Conservation (phyloP, 64 coral and sea anemone species). For the Dendronephthya gigantea region DNA sequence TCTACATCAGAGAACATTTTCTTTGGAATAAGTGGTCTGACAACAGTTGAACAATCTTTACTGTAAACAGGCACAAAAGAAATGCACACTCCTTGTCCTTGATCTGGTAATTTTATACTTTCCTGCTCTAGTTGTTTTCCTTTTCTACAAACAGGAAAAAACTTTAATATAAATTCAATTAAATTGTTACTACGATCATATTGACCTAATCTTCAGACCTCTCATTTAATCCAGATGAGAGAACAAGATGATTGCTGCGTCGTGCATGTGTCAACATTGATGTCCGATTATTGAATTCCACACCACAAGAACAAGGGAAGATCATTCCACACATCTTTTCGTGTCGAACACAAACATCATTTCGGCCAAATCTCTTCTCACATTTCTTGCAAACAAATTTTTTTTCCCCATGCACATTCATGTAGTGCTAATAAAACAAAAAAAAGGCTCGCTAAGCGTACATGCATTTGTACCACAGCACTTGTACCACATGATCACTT, state of each 20-base stretch:
- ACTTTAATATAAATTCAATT: too few relatives aligned
- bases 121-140: too few relatives aligned
- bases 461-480: too few relatives aligned
- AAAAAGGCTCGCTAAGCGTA: too few relatives aligned
- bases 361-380: constrained; percentile 58
- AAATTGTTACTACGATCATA: background rate
- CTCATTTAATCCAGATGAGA: constrained; percentile 21
- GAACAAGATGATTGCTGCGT: constrained; percentile 57
- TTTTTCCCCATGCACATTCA: constrained; percentile 97
- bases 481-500: too few relatives aligned
- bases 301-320: constrained; percentile 78
- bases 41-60: background rate
- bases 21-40: background rate
- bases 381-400: constrained; percentile 68
- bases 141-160: background rate
- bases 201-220: constrained; percentile 21
- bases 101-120: too few relatives aligned
- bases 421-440: constrained; percentile 80
- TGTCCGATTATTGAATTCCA: constrained; percentile 74
- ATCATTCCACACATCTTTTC: constrained; percentile 76
- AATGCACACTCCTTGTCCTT: background rate
- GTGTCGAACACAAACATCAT: constrained; percentile 68
- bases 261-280: constrained; percentile 68
- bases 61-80: background rate
- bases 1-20: background rate